A percentile compares a stretch with the other conserved stretches of the same genome.
phyloP scores from a whole-genome alignment of 1,140 invertebrate genomes.

The Plodia interpunctella region DNA sequence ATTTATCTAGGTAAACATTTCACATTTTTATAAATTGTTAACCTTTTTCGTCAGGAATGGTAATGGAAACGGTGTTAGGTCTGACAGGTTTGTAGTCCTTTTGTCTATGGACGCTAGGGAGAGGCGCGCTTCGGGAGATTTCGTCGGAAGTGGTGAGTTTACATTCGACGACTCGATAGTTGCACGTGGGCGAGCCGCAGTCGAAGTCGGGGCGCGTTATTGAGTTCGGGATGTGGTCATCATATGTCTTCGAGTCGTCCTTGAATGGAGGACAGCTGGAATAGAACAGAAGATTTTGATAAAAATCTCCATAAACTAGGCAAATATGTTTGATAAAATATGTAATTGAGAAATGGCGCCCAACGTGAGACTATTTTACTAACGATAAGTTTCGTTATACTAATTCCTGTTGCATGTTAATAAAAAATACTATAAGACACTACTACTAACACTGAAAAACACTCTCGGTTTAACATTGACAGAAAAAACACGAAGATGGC shows the following conservation, averaged over 20 bases:
- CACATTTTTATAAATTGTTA: conserved; percentile 24
- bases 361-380: no score
- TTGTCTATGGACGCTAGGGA: conserved; percentile 31
- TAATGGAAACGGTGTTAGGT: conserved; percentile 76
- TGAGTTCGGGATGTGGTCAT: conserved; percentile 57
- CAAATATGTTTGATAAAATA: no score
- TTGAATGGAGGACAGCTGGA: conserved; percentile 63
- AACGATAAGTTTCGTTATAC: no score
- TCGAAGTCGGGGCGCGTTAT: conserved; percentile 58
- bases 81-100: conserved; percentile 42
- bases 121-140: conserved; percentile 44
- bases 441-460: no score
- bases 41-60: conserved; percentile 78
- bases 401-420: no score
- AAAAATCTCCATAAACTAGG: no score
- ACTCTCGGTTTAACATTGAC: no score
- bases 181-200: conserved; percentile 56
- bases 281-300: conserved; percentile 15
- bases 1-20: conserved; percentile 9
- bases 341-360: no score
- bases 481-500: no score
- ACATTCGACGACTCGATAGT: conserved; percentile 72
- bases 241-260: conserved; percentile 50
- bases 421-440: no score
- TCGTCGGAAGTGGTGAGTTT: conserved; percentile 71